Evolutionary conservation across 2,797 vertebrate species (phyloP), one percentile per base, ranked within the genome.

Genomic region (Sylvia borin): DNA sequence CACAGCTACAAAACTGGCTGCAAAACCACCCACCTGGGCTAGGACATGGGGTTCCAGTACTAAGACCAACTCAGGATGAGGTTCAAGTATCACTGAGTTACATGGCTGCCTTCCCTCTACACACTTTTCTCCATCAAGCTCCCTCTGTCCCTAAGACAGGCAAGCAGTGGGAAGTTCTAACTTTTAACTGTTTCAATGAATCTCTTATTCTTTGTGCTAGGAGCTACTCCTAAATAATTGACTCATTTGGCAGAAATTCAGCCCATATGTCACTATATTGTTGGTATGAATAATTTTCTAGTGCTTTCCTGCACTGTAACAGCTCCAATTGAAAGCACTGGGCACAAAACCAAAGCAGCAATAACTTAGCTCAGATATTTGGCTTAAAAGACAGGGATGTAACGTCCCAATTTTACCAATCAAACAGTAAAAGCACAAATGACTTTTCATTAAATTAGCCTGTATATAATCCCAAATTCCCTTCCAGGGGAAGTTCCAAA

Each of bases 321-420:
- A 47, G 60, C 65, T 85, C 42, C 68, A 87, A 13, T 51, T 85
- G 57, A 73, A 75, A 90, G 50, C 5, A 14, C 16, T 51, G 66
- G 76, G 70, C 73, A 90, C 31, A 78, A 92, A 92, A 91, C 45
- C 54, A 91, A 85, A 70, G 67, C 24, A 95, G 50, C 55, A 86
- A 45, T 55, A 91, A 90, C 42, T 76, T 67, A 21, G 9, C 45
- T 83, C 87, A 90, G 71, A 31, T 73, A 91, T 27, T 34, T 88
- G 76, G 60, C 64, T 61, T 27, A 47, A 26, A 67, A 73, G 81
- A 90, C 32, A 66, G n/a, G 54, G 47, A 45, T 9, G 61, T 87
- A 90, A 92, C 27, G 11, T 29, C 58, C 50, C 14, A 40, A 32
- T 91, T 93, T 75, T 81, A 60, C 24, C 51, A 75, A 86, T 73